Conservation (phyloP, 1,140 invertebrate species). For the Drosophila tsacasi region DNA sequence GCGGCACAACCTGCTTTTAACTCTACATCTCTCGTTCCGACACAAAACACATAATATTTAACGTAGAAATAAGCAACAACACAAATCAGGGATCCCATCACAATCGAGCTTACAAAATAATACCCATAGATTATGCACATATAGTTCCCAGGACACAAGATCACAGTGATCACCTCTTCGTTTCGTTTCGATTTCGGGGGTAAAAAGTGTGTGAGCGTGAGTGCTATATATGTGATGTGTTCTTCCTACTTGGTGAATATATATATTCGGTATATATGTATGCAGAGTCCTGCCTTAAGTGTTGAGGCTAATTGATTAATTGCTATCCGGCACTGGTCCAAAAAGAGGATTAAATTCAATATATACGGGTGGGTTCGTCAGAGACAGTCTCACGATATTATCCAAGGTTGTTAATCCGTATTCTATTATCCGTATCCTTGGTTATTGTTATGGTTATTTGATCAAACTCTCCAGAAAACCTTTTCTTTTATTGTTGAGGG, state of each 20-base stretch:
- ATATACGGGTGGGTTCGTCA: constrained; percentile 47
- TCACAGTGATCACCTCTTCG: constrained; percentile 43
- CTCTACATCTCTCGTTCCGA: constrained; percentile 2
- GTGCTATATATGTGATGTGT: not conserved
- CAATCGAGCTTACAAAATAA: constrained; percentile 64
- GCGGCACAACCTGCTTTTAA: constrained; percentile 59
- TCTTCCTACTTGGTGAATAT: constrained; percentile 29
- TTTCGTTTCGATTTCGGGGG: constrained; percentile 22
- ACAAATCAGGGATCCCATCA: constrained; percentile 30
- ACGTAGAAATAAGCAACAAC: constrained; percentile 45
- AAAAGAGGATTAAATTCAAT: constrained; percentile 43
- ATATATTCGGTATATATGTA: constrained; percentile 34
- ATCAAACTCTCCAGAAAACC: constrained; percentile 16
- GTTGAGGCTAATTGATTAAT: constrained; percentile 38
- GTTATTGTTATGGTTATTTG: not conserved
- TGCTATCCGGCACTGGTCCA: constrained; percentile 36
- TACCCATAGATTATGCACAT: constrained; percentile 64
- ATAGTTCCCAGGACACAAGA: constrained; percentile 27
- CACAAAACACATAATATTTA: constrained; percentile 40
- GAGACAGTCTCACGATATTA: constrained; percentile 47
- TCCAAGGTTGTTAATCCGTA: not conserved
- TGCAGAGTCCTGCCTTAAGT: constrained; percentile 31
- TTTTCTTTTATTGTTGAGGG: not conserved
- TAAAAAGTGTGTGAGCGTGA: constrained; percentile 11
- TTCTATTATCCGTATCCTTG: not conserved